These are phyloP conservation scores for Hemichromis elongatus DNA, from an alignment of 2,113 vertebrate genomes.

Conservation along the genomic window DNA sequence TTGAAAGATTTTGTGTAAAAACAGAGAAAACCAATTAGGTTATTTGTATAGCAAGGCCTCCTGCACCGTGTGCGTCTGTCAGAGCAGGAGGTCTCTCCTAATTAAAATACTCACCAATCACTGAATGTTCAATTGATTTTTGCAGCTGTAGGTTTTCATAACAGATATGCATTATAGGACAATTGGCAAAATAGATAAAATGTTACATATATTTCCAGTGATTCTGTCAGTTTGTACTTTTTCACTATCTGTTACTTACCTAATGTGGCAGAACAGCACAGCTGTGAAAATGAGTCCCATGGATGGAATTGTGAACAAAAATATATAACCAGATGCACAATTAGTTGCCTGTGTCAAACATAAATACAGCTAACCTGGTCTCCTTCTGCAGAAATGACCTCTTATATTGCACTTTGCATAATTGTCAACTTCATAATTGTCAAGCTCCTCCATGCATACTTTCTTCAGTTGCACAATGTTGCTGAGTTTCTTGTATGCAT, in stretches of 20 bases:
- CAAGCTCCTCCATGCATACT: not conserved
- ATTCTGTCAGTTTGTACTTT: not conserved
- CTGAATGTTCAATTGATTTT: not conserved
- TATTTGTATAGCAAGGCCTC: not conserved
- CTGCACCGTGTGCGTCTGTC: not conserved
- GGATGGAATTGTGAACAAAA: not conserved
- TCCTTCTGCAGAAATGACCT: not conserved
- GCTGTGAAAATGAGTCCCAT: not conserved
- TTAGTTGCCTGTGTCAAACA: not conserved
- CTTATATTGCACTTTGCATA: not conserved
- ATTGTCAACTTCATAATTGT: not conserved
- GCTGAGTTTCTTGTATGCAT: not conserved
- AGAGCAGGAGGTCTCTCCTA: not conserved
- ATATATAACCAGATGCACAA: not conserved
- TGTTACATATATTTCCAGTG: not conserved
- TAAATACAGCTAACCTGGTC: not conserved
- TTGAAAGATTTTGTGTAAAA: not conserved
- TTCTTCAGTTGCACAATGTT: not conserved
- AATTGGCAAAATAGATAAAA: not conserved
- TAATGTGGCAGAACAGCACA: not conserved
- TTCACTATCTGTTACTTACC: not conserved
- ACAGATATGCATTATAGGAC: not conserved
- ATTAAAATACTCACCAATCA: not conserved
- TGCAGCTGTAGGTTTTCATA: not conserved
- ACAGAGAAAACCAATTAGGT: not conserved